Evolutionary conservation across 2,797 vertebrate species (phyloP), one percentile per base, ranked within the genome.

Genomic region (Lithobates pipiens): DNA sequence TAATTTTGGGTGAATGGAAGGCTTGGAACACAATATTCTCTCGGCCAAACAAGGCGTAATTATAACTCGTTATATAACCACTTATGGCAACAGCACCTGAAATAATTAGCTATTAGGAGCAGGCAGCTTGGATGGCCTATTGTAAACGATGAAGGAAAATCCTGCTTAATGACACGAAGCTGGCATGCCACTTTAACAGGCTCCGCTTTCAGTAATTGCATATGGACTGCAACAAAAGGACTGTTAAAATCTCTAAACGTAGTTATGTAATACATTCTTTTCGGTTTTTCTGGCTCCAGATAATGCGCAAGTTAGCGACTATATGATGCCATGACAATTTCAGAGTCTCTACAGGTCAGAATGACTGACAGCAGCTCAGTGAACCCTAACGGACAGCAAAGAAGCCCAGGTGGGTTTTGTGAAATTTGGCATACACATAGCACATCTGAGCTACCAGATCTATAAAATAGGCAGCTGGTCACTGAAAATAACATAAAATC

Each of bases 21-120:
- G 36, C 27, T 67, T 34, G 16, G 85, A 39, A 54, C 70, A 54
- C 42, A 29, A 39, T 50, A 65, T 78, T 74, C 82, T 80, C 42
- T 74, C 83, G 11, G 80, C 75, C 85, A 73, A 36, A 71, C 80
- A 32, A 54, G 61, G 75, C 67, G 61, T 73, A 65, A 78, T 77
- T 67, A 67, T 69, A 54, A 15, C 63, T 23, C 29, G 63, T 79
- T 86, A 86, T 82, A 71, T 86, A 86, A 82, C 74, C 36, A 70
- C 13, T 76, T 76, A 63, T 36, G 57, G 32, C 71, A 82, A 61
- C 13, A 73, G 72, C 70, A 32, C 23, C 61, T 50, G 25, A 46
- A 69, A 23, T 83, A 76, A 83, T 83, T 76, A 27, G 29, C 29
- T 25, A 29, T 29, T 75, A 75, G 23, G 21, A 21, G 10, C 18